Conservation (phyloP, 2,113 vertebrate genomes). For the Papio anubis region DNA sequence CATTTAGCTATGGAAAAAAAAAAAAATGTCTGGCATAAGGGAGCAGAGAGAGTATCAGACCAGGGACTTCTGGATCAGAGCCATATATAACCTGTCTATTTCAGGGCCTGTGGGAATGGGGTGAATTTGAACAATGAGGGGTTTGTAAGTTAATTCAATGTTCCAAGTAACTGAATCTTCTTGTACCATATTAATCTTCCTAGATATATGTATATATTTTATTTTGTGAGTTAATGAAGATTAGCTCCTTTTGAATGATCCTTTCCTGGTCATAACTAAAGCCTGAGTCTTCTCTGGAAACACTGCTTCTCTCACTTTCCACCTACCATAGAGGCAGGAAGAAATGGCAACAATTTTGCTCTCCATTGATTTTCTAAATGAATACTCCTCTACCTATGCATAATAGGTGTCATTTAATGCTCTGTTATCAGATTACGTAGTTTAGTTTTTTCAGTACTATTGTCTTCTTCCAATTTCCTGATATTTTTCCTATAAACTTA, state of each 20-base stretch:
- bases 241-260: neutral
- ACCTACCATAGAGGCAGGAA: neutral
- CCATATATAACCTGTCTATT: neutral
- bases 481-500: neutral
- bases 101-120: neutral
- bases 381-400: neutral
- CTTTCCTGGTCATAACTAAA: neutral
- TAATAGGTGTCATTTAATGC: neutral
- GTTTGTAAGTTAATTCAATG: neutral
- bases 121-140: neutral
- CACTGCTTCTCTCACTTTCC: neutral
- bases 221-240: neutral
- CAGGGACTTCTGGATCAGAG: neutral
- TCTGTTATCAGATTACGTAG: neutral
- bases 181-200: neutral
- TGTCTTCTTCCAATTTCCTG: neutral
- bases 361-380: neutral
- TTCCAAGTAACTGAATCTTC: neutral
- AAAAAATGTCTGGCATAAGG: neutral
- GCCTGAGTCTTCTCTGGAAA: neutral
- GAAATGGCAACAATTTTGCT: neutral
- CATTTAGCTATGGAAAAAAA: too few species aligned
- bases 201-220: neutral
- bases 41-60: neutral
- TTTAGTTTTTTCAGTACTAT: neutral